Evolutionary conservation across 2,888 invertebrate genomes (phyloP).

Genomic region (Pecten maximus): DNA sequence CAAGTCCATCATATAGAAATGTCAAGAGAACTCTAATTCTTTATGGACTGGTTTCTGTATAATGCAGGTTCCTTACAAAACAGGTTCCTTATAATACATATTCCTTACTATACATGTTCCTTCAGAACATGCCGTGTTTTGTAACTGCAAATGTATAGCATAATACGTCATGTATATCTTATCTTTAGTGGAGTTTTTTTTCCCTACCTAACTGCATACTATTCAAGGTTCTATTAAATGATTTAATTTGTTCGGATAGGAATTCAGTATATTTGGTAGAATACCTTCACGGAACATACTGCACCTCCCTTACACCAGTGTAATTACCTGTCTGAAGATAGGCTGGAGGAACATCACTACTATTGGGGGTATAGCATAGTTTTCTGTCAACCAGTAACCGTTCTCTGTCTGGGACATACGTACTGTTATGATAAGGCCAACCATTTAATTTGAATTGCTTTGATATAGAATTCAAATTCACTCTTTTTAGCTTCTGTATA

Average conservation of each 20-base stretch:
- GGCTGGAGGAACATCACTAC: not conserved
- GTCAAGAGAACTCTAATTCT: no score
- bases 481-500: not conserved
- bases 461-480: not conserved
- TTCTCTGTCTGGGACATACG: not conserved
- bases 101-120: no score
- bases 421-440: not conserved
- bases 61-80: no score
- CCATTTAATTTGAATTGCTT: not conserved
- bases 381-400: not conserved
- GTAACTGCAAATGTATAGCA: no score
- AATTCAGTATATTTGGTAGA: not conserved
- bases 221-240: not conserved
- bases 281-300: not conserved
- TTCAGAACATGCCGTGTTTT: no score
- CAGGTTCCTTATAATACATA: no score
- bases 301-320: not conserved
- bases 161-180: no score
- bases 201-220: no score
- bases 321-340: not conserved
- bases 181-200: no score
- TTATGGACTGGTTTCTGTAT: no score
- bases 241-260: not conserved
- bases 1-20: no score
- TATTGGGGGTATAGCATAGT: not conserved